Percentiles rank a stretch among this genome's conserved stretches.
Evolutionary conservation across 2,113 vertebrate species (phyloP).

Genomic region (Falcunculus frontatus): DNA sequence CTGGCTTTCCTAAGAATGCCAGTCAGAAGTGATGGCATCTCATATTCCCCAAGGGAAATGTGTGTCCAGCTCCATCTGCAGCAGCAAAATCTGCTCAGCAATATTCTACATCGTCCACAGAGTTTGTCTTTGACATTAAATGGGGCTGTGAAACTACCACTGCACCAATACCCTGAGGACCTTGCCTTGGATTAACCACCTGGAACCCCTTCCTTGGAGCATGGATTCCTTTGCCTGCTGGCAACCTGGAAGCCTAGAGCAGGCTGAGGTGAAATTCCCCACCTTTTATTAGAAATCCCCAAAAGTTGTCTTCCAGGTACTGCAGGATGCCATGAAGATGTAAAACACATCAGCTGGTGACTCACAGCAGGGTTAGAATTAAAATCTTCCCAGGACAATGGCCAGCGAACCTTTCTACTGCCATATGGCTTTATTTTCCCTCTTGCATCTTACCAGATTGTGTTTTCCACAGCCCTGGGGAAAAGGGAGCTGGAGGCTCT

Average conservation of each 20-base stretch:
- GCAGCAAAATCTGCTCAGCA: neutral
- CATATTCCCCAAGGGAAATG: neutral
- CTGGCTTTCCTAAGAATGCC: neutral
- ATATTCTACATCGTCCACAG: neutral
- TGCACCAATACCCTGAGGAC: neutral
- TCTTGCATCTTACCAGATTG: neutral
- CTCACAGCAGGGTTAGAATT: neutral
- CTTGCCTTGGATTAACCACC: neutral
- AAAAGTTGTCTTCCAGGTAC: neutral
- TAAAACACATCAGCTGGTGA: neutral
- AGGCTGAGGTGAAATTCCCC: neutral
- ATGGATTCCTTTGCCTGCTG: neutral
- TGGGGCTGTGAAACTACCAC: neutral
- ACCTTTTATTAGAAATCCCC: neutral
- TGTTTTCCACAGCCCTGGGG: neutral
- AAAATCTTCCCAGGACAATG: neutral
- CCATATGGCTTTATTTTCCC: fast-evolving
- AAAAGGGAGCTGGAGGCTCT: neutral
- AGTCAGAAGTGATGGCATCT: neutral
- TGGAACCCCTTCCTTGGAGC: neutral
- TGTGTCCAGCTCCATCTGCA: neutral
- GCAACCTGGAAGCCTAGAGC: neutral
- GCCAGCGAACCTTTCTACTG: neutral
- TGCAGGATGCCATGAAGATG: neutral
- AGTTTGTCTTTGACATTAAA: neutral